A percentile compares a stretch with the other conserved stretches of the same genome.
These are phyloP conservation scores for Gadopsis marmoratus DNA, from an alignment of 2,797 vertebrate species.

Conservation along the genomic window DNA sequence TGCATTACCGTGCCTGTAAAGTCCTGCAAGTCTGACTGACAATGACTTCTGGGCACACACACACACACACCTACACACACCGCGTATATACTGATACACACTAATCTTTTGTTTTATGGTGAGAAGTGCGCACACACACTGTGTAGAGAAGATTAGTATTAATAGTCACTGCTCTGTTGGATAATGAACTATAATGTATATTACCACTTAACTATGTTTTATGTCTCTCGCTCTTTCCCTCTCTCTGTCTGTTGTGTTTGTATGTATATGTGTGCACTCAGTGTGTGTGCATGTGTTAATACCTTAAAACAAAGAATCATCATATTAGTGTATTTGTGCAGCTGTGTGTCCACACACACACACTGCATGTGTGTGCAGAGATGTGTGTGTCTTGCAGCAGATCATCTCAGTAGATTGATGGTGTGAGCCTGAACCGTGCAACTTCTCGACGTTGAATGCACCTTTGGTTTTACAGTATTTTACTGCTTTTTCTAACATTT, in stretches of 20 bases:
- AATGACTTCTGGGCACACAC: not conserved
- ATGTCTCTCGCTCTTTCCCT: not conserved
- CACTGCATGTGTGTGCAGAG: not conserved
- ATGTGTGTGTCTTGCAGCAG: conserved; percentile 39
- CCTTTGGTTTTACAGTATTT: conserved; percentile 62
- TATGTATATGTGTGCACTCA: not conserved
- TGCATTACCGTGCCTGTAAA: not conserved
- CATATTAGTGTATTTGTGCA: conserved; percentile 17
- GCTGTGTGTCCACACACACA: not conserved
- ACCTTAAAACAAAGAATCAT: conserved; percentile 16
- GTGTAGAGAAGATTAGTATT: conserved; percentile 70
- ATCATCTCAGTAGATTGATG: conserved; percentile 70
- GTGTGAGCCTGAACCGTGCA: conserved; percentile 50
- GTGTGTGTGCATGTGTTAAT: conserved; percentile 11
- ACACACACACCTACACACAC: not conserved
- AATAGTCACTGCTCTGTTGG: conserved; percentile 57
- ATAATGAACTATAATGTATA: conserved; percentile 70
- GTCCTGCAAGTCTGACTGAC: not conserved
- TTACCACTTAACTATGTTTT: conserved; percentile 62
- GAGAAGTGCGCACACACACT: conserved; percentile 40
- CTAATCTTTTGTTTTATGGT: conserved; percentile 54
- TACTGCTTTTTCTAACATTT: conserved; percentile 62
- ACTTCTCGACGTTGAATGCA: conserved; percentile 47
- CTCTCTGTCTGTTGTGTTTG: not conserved
- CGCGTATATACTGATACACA: not conserved